These are phyloP conservation scores for Paedocypris micromegethes DNA, from an alignment of 2,797 vertebrate species.

Conservation along the genomic window DNA sequence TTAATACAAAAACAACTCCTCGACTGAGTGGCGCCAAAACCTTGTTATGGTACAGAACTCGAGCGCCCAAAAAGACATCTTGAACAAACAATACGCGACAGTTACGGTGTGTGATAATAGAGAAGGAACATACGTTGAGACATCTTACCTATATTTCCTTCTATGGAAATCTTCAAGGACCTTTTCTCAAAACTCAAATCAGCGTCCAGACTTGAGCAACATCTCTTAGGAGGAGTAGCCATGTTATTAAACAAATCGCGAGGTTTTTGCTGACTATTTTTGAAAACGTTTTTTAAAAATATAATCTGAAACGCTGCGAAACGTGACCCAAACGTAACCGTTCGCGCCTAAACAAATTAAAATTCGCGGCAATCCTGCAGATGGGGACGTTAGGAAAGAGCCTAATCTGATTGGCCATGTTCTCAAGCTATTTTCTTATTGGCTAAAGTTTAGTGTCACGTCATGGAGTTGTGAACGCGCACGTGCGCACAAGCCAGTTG, in stretches of 20 bases:
- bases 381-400: not conserved
- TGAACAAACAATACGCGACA: no score
- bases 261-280: no score
- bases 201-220: constrained; percentile 49
- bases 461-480: no score
- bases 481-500: no score
- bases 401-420: constrained; percentile 4
- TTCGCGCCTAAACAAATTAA: constrained; percentile 23
- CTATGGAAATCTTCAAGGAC: constrained; percentile 71
- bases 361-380: constrained; percentile 28
- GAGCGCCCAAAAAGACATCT: no score
- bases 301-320: not conserved
- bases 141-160: constrained; percentile 81
- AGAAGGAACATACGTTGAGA: no score
- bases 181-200: constrained; percentile 66
- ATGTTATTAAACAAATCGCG: constrained; percentile 41
- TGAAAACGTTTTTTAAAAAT: not conserved
- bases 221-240: constrained; percentile 65
- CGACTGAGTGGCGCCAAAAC: no score
- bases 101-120: no score
- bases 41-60: no score
- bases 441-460: not conserved
- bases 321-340: not conserved
- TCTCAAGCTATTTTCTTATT: not conserved
- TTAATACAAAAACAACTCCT: no score